Percentiles rank a stretch among this genome's conserved stretches.
These are phyloP conservation scores for Micrastur ruficollis DNA, from an alignment of 2,797 vertebrate genomes.

Conservation along the genomic window DNA sequence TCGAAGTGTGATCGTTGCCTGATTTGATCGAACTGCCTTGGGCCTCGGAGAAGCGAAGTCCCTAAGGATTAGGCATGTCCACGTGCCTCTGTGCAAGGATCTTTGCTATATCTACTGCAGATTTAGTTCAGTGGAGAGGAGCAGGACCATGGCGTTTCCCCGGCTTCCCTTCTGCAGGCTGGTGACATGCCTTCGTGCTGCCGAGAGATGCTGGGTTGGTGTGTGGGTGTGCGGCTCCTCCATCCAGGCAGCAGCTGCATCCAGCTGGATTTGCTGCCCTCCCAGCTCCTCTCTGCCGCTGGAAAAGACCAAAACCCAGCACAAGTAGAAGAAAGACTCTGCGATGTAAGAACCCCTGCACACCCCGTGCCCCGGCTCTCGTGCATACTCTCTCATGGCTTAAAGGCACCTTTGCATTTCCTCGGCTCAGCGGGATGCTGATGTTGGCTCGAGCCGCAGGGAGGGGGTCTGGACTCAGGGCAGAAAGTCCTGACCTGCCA, in stretches of 20 bases:
- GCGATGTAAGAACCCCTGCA: neutral
- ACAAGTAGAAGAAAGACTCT: neutral
- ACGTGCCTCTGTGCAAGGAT: neutral
- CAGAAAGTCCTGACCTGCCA: neutral
- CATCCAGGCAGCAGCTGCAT: neutral
- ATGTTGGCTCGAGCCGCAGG: neutral
- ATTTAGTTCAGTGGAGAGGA: neutral
- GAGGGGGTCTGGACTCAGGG: no score
- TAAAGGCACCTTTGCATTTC: neutral
- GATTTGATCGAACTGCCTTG: neutral
- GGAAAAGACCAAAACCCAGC: neutral
- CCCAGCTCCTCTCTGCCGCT: neutral
- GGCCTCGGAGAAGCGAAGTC: neutral
- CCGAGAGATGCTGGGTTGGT: neutral
- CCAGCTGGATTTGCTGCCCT: neutral
- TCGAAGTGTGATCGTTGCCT: neutral
- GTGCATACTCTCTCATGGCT: no score
- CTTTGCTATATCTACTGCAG: neutral
- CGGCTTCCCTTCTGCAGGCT: neutral
- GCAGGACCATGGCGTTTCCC: neutral
- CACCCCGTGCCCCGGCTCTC: accelerated
- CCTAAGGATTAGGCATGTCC: neutral
- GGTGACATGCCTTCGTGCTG: neutral
- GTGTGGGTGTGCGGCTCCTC: neutral
- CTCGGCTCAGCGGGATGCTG: neutral